Percentiles rank a stretch among this genome's conserved stretches.
These are phyloP conservation scores for Chloropsis hardwickii DNA, from an alignment of 2,113 vertebrate species.

Conservation along the genomic window DNA sequence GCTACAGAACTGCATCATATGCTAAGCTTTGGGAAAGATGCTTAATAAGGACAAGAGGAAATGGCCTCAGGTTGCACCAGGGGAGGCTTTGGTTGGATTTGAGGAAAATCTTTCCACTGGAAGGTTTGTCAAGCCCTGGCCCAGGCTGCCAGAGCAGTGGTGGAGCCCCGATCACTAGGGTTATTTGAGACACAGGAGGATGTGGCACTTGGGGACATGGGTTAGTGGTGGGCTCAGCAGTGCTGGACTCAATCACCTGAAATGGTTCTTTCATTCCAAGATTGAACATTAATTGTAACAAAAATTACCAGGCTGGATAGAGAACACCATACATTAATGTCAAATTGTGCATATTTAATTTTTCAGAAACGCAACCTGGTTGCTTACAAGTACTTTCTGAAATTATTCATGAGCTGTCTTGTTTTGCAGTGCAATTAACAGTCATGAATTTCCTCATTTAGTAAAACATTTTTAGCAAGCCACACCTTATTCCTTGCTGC, in stretches of 20 bases:
- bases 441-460: not conserved
- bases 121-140: not conserved
- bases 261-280: not conserved
- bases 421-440: not conserved
- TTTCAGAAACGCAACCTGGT: not conserved
- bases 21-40: not conserved
- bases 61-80: not conserved
- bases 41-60: not conserved
- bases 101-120: not conserved
- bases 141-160: not conserved
- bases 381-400: not conserved
- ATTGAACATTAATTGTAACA: not conserved
- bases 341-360: not conserved
- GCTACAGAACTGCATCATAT: not conserved
- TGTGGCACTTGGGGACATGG: not conserved
- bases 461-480: not conserved
- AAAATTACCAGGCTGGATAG: not conserved
- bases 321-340: not conserved
- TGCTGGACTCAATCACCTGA: not conserved
- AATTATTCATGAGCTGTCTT: not conserved
- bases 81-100: not conserved
- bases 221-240: not conserved
- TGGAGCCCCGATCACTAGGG: not conserved
- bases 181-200: accelerated
- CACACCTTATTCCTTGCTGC: not conserved